These are phyloP conservation scores for Acronicta leporina DNA, from an alignment of 2,888 invertebrate genomes.

Conservation along the genomic window DNA sequence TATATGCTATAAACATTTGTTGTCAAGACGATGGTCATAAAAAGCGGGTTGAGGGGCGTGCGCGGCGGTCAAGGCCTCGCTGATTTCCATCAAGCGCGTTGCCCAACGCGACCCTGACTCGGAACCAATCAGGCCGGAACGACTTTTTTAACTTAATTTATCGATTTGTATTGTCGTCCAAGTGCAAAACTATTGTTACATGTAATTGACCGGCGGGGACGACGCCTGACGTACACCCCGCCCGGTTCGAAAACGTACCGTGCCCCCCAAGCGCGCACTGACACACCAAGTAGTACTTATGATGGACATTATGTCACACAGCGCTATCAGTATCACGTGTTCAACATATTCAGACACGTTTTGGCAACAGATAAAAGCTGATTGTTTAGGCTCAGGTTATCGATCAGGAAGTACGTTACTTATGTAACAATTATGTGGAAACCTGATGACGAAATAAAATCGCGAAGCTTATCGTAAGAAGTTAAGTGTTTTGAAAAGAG, in stretches of 20 bases:
- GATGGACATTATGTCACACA: constrained; percentile 18
- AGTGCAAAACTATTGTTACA: constrained; percentile 46
- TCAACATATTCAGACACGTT: constrained; percentile 28
- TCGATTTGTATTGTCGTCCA: constrained; percentile 69
- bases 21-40: constrained; percentile 65
- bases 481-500: constrained; percentile 63
- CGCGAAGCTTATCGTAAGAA: constrained; percentile 27
- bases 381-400: constrained; percentile 43
- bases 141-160: constrained; percentile 80
- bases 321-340: constrained; percentile 25
- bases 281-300: constrained; percentile 1
- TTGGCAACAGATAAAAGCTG: constrained; percentile 29
- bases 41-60: constrained; percentile 79
- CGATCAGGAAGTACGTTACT: constrained; percentile 43
- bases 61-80: constrained; percentile 78
- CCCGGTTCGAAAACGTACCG: background rate
- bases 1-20: constrained; percentile 53
- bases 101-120: constrained; percentile 85
- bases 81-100: constrained; percentile 80
- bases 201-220: constrained; percentile 35
- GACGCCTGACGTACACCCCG: constrained; percentile 9
- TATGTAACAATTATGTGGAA: constrained; percentile 24
- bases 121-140: constrained; percentile 86
- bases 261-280: background rate
- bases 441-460: constrained; percentile 17